Evolutionary conservation across 2,113 vertebrate genomes (phyloP).

Genomic region (Solea senegalensis): DNA sequence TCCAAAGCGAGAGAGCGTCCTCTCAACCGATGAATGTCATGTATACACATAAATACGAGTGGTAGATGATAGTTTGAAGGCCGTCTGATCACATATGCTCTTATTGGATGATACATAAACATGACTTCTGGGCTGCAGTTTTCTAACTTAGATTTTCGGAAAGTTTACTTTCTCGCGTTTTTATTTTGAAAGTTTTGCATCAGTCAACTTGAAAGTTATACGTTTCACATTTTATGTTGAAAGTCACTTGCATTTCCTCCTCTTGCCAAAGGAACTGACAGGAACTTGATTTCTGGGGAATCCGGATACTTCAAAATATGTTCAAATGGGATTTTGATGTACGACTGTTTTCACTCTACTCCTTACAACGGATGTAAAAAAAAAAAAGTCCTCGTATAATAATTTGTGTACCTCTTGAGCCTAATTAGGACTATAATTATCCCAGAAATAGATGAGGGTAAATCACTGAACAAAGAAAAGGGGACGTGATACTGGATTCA

Average conservation of each 20-base stretch:
- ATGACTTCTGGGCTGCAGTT: not conserved
- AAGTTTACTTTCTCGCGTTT: conserved; percentile 23
- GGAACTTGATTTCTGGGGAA: conserved; percentile 41
- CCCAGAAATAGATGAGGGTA: conserved; percentile 53
- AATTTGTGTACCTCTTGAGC: conserved; percentile 50
- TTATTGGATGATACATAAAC: conserved; percentile 3
- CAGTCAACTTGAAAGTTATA: conserved; percentile 53
- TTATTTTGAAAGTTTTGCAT: conserved; percentile 45
- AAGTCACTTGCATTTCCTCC: conserved; percentile 34
- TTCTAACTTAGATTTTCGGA: conserved; percentile 38
- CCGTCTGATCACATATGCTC: conserved; percentile 4
- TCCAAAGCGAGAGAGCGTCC: conserved; percentile 1
- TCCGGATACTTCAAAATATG: conserved; percentile 44
- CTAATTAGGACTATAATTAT: conserved; percentile 58
- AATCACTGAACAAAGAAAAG: conserved; percentile 36
- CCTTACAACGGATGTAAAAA: not conserved
- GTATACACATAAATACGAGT: too few species aligned
- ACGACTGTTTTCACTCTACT: not conserved
- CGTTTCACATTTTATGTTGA: conserved; percentile 48
- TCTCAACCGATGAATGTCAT: not conserved
- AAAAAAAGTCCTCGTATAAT: conserved; percentile 9
- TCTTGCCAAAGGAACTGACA: conserved; percentile 24
- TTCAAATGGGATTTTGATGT: conserved; percentile 35
- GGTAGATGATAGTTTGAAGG: too few species aligned
- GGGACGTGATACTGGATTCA: conserved; percentile 48